Evolutionary conservation across 2,888 invertebrate species (phyloP), one percentile per base, ranked within the genome.

Genomic region (Pycnomerus fuliginosus): DNA sequence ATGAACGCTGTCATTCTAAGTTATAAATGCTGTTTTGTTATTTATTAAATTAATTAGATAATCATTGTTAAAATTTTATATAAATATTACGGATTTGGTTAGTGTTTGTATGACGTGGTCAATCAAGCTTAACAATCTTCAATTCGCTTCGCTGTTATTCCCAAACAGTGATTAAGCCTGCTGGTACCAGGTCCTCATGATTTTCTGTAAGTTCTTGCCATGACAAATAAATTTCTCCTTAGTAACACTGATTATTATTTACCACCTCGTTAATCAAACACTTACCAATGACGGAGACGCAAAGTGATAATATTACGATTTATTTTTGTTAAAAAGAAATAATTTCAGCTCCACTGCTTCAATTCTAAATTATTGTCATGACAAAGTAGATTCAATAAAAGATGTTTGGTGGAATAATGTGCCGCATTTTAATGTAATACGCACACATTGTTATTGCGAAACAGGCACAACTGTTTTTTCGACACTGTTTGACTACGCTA

Each of bases 11-110:
- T 59, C 54, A 48, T 59, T 61, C 53, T 55, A 32, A 43, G 54
- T 61, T 60, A 60, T 58, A 46, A 39, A 58, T 53, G 58, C 62
- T 63, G 60, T 64, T 62, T 53, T 53, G 51, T 60, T 56, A 48
- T 35, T 42, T 35, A 29, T 37, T 52, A 51, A n/a, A 59, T 55
- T 56, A 38, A 52, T 62, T 64, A 60, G 54, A 62, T 60, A 64
- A 65, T 64, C 66, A 67, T 69, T 68, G 68, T 69, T 70, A 64
- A 65, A 67, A 61, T 69, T 71, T 69, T 69, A 67, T 69, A 69
- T 69, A 66, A 68, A 68, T 69, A 66, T 70, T 67, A 58, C 55
- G 58, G 60, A 53, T 58, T 58, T 65, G 66, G 67, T 58, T 52
- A 64, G 64, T 67, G 67, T 65, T 65, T 56, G 55, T 52, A 40